phyloP scores from a whole-genome alignment of 2,888 invertebrate genomes.

The Folsomia candida region DNA sequence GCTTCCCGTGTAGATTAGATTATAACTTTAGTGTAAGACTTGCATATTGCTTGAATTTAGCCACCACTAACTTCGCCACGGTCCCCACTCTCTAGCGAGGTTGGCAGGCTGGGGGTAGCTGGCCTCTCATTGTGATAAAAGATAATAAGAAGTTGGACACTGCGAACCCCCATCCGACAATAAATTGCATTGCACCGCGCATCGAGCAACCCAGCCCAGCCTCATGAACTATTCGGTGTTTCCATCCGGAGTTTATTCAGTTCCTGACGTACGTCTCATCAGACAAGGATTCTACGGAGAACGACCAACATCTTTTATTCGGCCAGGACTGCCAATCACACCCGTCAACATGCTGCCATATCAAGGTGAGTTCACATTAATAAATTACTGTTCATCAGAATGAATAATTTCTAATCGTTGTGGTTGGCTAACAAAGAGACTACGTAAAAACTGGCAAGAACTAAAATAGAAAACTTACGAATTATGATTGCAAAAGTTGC shows the following conservation, averaged over 20 bases:
- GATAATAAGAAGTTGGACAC: slow-evolving; percentile 6
- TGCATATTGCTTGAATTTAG: background rate
- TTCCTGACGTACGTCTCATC: slow-evolving; percentile 43
- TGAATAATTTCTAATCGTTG: background rate
- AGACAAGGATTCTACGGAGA: slow-evolving; percentile 37
- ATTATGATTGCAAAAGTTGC: slow-evolving; percentile 27
- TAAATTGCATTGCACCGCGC: background rate
- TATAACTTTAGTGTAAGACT: background rate
- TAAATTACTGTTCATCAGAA: slow-evolving; percentile 4
- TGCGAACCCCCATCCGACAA: background rate
- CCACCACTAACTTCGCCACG: background rate
- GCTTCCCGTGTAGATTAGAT: background rate
- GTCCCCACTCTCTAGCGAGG: background rate
- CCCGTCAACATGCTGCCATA: slow-evolving; percentile 44
- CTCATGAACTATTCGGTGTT: slow-evolving; percentile 17
- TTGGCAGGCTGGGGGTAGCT: slow-evolving; percentile 13
- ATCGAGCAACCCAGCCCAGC: slow-evolving; percentile 4
- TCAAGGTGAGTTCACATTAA: slow-evolving; percentile 34
- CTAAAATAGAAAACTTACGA: background rate
- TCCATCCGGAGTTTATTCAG: slow-evolving; percentile 41
- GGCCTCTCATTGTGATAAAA: slow-evolving; percentile 23
- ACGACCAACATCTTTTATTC: slow-evolving; percentile 34
- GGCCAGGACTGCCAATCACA: slow-evolving; percentile 38
- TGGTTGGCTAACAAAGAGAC: too few species aligned
- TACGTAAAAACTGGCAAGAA: too few species aligned